Base-by-base conservation (phyloP, 2,113 vertebrate genomes). In the Mesocricetus auratus region DNA sequence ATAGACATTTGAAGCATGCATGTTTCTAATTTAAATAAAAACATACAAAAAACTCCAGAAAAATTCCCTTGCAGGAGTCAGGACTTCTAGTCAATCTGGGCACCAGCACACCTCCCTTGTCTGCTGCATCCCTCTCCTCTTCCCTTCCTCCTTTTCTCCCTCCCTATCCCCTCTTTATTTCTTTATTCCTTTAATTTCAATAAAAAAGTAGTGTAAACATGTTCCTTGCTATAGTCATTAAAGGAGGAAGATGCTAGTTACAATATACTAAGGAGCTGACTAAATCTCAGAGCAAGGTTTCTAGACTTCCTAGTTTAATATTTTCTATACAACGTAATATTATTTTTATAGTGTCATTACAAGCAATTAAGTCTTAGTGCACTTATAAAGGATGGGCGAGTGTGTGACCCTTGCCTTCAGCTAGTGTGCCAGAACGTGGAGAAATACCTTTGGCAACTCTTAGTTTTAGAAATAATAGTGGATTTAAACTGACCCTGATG, bases 161-260 rank as follows among this genome's bases (percentile, higher is more conserved):
- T 4, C 29, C 12, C 64, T 31, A 56, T 12, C 7, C 64, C 24
- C 29, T 31, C 29, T 31, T 12, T 12, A 29, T 66, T 66, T 8
- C 64, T 66, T 31, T 31, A 1, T 66, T 66, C 29, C 64, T 31
- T 73, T 83, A 39, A 53, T 73, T 79, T 71, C 31, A 86, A 81
- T 22, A 88, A 75, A 71, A 87, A 58, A 42, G 8, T 33, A 95
- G 60, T 45, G 45, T 26, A 86, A 83, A 68, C 60, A 33, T 89
- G n/a, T 85, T 91, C 78, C 39, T 95, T 85, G 69, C 6, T 26
- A 86, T 10, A 81, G 58, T 75, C 77, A 71, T 92, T 73, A 86
- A 77, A 58, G 56, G 50, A 86, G 60, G 24, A 16, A 86, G 42
- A 24, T 53, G n/a, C 33, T 53, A 87, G 58, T 94, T 81, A 60